Conservation (phyloP, 2,888 invertebrate genomes). For the Eilema sororculum region DNA sequence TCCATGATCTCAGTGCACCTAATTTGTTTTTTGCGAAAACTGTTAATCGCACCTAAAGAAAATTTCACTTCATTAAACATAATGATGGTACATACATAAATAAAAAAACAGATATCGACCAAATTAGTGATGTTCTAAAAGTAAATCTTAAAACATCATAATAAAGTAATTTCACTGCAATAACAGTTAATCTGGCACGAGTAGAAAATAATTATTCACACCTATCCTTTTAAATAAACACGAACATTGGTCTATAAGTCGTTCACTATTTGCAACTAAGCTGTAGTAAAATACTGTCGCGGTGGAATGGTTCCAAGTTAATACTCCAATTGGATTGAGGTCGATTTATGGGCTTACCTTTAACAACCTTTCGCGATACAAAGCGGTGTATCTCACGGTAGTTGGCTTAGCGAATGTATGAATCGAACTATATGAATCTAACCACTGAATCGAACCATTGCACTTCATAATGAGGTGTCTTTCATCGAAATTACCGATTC, state of each 20-base stretch:
- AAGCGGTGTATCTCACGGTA: background rate
- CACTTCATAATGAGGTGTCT: conserved; percentile 1
- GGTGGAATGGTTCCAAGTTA: background rate
- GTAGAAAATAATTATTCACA: background rate
- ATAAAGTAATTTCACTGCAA: background rate
- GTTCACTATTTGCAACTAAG: conserved; percentile 1
- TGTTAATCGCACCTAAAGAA: too few species aligned
- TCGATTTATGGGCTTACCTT: conserved; percentile 13
- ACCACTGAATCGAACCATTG: background rate
- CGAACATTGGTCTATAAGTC: background rate
- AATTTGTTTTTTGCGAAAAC: too few species aligned
- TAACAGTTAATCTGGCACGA: background rate
- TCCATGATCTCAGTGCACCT: too few species aligned
- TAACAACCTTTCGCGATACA: background rate
- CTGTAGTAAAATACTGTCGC: conserved; percentile 1
- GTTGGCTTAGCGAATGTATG: background rate
- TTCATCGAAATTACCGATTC: background rate
- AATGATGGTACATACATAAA: too few species aligned
- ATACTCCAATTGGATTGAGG: conserved; percentile 5
- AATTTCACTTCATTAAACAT: too few species aligned
- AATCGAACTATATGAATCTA: too few species aligned
- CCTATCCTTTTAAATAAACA: background rate
- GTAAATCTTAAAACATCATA: too few species aligned
- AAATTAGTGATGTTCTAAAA: too few species aligned
- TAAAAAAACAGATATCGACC: too few species aligned